These are phyloP conservation scores for Rotaria socialis DNA, from an alignment of 2,888 invertebrate genomes.

Conservation along the genomic window DNA sequence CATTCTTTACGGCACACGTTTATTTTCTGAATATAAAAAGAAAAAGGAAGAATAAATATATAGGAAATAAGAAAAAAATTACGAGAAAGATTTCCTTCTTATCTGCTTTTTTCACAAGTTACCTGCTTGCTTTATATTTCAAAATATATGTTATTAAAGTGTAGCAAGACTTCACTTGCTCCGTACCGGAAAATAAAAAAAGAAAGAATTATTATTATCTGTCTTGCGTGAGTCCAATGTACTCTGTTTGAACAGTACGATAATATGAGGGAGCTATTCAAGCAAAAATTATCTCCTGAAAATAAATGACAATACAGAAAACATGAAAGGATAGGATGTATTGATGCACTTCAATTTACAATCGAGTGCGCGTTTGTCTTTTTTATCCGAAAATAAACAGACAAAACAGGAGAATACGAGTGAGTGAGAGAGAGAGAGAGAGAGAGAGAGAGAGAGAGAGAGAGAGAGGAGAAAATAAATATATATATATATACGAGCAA, in stretches of 20 bases:
- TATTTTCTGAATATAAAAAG: background rate
- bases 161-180: background rate
- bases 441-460: no score
- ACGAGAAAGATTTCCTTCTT: background rate
- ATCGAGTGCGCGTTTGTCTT: background rate
- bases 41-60: conserved; percentile 43
- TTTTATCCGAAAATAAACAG: background rate
- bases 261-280: background rate
- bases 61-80: background rate
- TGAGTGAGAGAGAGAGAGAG: background rate
- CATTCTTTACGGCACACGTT: background rate
- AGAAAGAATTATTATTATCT: no score
- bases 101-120: background rate
- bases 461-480: no score
- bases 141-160: background rate
- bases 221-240: no score
- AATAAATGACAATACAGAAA: background rate
- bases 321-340: background rate
- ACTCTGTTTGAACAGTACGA: background rate
- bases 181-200: no score
- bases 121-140: background rate
- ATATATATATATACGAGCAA: no score
- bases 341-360: background rate
- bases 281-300: no score
- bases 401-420: background rate